A percentile compares a stretch with the other conserved stretches of the same genome.
Evolutionary conservation across 2,888 invertebrate species (phyloP).

Genomic region (Achlya flavicornis): DNA sequence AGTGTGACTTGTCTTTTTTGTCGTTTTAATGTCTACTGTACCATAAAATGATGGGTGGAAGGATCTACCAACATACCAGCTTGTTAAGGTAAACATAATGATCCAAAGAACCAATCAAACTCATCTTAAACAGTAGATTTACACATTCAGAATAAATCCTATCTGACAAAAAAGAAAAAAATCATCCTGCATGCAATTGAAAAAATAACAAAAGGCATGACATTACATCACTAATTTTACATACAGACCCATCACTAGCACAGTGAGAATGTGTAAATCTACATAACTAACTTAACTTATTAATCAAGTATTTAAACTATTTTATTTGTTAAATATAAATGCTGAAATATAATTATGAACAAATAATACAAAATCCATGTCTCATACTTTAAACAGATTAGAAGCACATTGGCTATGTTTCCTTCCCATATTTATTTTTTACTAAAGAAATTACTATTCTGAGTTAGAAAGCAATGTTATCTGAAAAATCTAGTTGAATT

Average conservation of each 20-base stretch:
- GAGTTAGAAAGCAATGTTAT: not conserved
- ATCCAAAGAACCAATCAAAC: constrained; percentile 63
- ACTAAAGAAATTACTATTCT: constrained; percentile 53
- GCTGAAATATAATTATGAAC: constrained; percentile 30
- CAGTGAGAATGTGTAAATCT: constrained; percentile 73
- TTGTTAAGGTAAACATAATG: constrained; percentile 84
- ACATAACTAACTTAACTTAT: constrained; percentile 40
- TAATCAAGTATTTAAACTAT: constrained; percentile 19
- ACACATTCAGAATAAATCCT: constrained; percentile 60
- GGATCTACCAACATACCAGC: constrained; percentile 87
- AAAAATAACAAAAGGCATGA: constrained; percentile 30
- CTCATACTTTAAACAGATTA: constrained; percentile 63
- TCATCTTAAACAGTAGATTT: constrained; percentile 74
- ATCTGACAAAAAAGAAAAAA: constrained; percentile 13
- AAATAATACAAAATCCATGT: constrained; percentile 59
- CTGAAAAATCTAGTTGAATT: no score
- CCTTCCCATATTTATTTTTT: constrained; percentile 43
- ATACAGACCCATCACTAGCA: constrained; percentile 38
- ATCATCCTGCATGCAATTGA: constrained; percentile 12
- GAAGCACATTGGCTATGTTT: constrained; percentile 69
- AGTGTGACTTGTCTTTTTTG: constrained; percentile 82
- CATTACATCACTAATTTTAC: constrained; percentile 39
- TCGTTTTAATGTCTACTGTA: constrained; percentile 81
- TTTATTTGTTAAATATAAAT: constrained; percentile 29
- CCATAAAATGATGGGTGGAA: constrained; percentile 82